Evolutionary conservation across 2,797 vertebrate species (phyloP).

Genomic region (Sternarchorhynchus goeldii): DNA sequence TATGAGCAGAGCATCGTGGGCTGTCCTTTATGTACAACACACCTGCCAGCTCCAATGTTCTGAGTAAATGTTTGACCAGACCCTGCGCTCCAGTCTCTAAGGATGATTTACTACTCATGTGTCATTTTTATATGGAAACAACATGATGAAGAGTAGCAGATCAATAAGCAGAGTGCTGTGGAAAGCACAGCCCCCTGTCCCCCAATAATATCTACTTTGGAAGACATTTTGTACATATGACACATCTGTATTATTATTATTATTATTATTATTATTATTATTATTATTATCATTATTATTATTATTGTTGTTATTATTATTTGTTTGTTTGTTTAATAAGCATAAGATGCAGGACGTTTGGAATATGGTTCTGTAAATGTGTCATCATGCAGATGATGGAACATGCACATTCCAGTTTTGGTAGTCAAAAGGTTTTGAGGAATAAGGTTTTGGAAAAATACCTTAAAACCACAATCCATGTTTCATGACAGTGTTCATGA

Average conservation of each 20-base stretch:
- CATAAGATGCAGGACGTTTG: background rate
- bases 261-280: background rate
- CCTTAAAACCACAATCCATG: background rate
- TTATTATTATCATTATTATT: slow-evolving; percentile 52
- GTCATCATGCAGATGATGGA: background rate
- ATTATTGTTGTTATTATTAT: background rate
- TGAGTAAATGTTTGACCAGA: slow-evolving; percentile 26
- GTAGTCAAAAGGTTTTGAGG: background rate
- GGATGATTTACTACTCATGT: slow-evolving; percentile 66
- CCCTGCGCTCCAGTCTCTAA: slow-evolving; percentile 23
- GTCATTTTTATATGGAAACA: slow-evolving; percentile 69
- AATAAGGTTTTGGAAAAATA: background rate
- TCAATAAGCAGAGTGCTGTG: slow-evolving; percentile 69
- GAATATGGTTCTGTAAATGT: background rate
- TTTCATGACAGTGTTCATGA: background rate
- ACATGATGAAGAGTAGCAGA: slow-evolving; percentile 66
- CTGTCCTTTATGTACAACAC: slow-evolving; percentile 46
- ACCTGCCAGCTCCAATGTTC: slow-evolving; percentile 37
- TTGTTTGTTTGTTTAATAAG: background rate
- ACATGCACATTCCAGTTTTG: too few species aligned
- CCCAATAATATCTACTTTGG: slow-evolving; percentile 66
- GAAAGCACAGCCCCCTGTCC: slow-evolving; percentile 70
- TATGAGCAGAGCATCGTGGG: slow-evolving; percentile 48
- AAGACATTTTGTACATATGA: slow-evolving; percentile 62
- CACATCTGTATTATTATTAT: slow-evolving; percentile 62